Evolutionary conservation across 2,888 invertebrate genomes (phyloP), one percentile per base, ranked within the genome.

Genomic region (Drosophila setosimentum): DNA sequence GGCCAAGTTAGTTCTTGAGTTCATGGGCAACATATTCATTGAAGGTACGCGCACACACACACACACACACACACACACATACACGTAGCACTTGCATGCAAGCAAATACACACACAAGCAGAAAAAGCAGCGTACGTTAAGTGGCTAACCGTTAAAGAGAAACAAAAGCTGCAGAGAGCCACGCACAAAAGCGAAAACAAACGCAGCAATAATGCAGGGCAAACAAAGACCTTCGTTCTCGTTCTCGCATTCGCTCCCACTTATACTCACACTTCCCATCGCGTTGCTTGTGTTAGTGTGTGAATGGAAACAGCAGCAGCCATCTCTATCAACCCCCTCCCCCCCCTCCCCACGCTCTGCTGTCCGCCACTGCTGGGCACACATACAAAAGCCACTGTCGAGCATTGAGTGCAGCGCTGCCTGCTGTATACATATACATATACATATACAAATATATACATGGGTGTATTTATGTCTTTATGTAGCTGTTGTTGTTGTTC

Each of bases 1-100:
- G 67, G 54, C 65, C 61, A 42, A 60, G 77, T 73, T 72, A 51
- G 67, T 65, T 64, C 78, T 78, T 86, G 85, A 85, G 85, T 85
- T 85, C 85, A 85, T 82, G 85, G 85, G 80, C 85, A 62, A 57
- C 66, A 68, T 80, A 69, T 88, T 85, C 85, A 85, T 85, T 85
- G 88, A 85, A 83, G 86, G 83, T 81, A 82, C 51, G 49, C 63
- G 35, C 21, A 50, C 68, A 71, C 50, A 69, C 54, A 66, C 65
- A 50, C 21, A 53, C 18, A 50, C 27, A 58, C 50, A 57, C 29
- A 29, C 29, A 29, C 29, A 29, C 29, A n/a, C n/a, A 54, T 6
- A 29, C 42, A 21, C 21, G 21, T 13, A 45, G 61, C 54, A 60
- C 42, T 65, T 71, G 65, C 67, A 72, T 63, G 49, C 65, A 58